Percentiles rank a stretch among this genome's conserved stretches.
phyloP scores from a whole-genome alignment of 1,140 invertebrate species.

The Heliothis subflexa region DNA sequence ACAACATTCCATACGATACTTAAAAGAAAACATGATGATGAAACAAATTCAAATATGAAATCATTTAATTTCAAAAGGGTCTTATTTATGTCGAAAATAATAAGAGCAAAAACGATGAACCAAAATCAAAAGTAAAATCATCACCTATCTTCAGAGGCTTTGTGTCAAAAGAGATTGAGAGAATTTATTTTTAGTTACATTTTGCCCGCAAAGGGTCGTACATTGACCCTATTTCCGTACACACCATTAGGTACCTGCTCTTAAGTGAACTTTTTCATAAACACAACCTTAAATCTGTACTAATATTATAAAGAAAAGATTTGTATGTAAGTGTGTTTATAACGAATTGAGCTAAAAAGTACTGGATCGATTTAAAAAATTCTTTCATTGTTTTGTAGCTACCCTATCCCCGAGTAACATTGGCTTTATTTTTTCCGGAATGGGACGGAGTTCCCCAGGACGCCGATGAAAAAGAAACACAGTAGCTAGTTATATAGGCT shows the following conservation, averaged over 20 bases:
- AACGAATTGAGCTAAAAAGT: no score
- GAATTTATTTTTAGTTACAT: background rate
- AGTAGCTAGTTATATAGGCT: no score
- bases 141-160: background rate
- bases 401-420: no score
- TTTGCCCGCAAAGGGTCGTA: constrained; percentile 13
- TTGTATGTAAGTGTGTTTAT: no score
- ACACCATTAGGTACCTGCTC: constrained; percentile 14
- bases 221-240: constrained; percentile 9
- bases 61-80: background rate
- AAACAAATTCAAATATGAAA: no score
- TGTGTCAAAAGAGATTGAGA: constrained; percentile 20
- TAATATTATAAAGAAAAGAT: no score
- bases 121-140: background rate
- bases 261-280: constrained; percentile 10
- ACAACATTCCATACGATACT: background rate
- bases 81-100: background rate
- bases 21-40: background rate
- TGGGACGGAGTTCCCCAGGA: no score
- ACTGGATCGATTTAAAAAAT: no score
- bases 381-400: no score
- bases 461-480: no score
- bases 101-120: background rate
- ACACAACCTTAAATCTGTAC: background rate
- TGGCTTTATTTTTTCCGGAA: no score